Conservation (phyloP, 2,797 vertebrate genomes). For the Salarias fasciatus region DNA sequence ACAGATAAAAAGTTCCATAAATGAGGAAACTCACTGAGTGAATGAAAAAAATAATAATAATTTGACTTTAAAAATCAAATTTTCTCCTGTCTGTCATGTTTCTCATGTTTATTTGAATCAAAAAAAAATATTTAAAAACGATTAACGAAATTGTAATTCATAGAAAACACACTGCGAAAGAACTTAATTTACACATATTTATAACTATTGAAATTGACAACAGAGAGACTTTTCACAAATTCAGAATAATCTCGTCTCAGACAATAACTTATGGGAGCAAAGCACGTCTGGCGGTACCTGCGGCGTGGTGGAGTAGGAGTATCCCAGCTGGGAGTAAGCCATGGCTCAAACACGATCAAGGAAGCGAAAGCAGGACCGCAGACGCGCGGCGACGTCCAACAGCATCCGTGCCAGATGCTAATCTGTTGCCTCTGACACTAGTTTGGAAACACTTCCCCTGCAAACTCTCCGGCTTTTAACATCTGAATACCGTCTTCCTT, state of each 20-base stretch:
- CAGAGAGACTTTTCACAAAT: not conserved
- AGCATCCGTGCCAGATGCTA: constrained; percentile 54
- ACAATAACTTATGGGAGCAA: not conserved
- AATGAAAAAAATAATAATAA: too few species aligned
- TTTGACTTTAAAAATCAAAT: too few species aligned
- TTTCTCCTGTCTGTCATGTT: too few species aligned
- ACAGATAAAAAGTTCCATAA: too few species aligned
- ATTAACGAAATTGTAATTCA: not conserved
- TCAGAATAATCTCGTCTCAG: too few species aligned
- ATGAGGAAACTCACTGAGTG: too few species aligned
- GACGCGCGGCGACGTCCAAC: constrained; percentile 49
- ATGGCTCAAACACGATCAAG: constrained; percentile 76
- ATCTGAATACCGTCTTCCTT: constrained; percentile 15
- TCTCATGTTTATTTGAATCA: too few species aligned
- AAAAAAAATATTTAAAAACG: not conserved
- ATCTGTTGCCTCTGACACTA: constrained; percentile 21
- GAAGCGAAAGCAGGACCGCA: constrained; percentile 34
- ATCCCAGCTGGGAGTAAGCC: constrained; percentile 98
- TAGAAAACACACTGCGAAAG: not conserved
- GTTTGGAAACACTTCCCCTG: constrained; percentile 8
- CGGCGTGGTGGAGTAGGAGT: constrained; percentile 91
- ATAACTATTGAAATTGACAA: not conserved
- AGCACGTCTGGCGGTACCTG: constrained; percentile 85
- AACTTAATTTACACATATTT: not conserved
- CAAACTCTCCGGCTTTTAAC: constrained; percentile 22